Conservation (phyloP, 2,888 invertebrate genomes). For the Watsonalla cultraria region DNA sequence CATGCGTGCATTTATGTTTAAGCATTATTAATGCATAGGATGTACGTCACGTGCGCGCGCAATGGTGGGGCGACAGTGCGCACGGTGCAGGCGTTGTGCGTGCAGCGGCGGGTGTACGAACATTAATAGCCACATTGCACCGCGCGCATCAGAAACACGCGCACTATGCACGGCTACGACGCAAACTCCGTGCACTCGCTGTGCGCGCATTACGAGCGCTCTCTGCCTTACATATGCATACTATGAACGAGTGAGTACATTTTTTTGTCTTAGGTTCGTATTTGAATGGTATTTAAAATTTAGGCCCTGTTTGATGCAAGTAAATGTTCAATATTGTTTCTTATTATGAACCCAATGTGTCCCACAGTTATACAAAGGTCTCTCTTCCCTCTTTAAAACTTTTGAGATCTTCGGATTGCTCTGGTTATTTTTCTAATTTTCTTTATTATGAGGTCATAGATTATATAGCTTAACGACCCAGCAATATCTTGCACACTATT, state of each 20-base stretch:
- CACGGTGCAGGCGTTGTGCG: conserved; percentile 39
- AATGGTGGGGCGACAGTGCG: conserved; percentile 41
- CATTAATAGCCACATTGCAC: conserved; percentile 24
- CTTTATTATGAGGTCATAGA: too few relatives aligned
- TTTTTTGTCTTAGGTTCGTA: neutral
- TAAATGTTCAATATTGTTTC: too few relatives aligned
- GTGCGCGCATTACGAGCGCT: conserved; percentile 29
- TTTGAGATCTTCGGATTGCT: too few relatives aligned
- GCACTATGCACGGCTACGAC: conserved; percentile 31
- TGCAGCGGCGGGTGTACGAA: conserved; percentile 36
- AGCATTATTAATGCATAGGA: conserved; percentile 30
- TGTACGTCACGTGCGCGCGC: conserved; percentile 30
- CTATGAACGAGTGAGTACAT: conserved; percentile 17
- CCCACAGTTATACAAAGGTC: too few relatives aligned
- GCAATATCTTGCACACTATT: too few relatives aligned
- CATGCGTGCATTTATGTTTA: too few relatives aligned
- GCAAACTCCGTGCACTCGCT: conserved; percentile 23
- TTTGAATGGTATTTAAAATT: too few relatives aligned
- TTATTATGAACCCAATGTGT: too few relatives aligned
- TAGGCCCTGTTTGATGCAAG: too few relatives aligned
- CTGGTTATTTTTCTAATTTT: too few relatives aligned
- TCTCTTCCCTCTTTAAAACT: too few relatives aligned
- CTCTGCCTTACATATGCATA: conserved; percentile 34
- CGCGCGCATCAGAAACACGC: conserved; percentile 22
- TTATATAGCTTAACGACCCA: too few relatives aligned